Conservation (phyloP, 2,888 invertebrate species). For the Philereme transversata region DNA sequence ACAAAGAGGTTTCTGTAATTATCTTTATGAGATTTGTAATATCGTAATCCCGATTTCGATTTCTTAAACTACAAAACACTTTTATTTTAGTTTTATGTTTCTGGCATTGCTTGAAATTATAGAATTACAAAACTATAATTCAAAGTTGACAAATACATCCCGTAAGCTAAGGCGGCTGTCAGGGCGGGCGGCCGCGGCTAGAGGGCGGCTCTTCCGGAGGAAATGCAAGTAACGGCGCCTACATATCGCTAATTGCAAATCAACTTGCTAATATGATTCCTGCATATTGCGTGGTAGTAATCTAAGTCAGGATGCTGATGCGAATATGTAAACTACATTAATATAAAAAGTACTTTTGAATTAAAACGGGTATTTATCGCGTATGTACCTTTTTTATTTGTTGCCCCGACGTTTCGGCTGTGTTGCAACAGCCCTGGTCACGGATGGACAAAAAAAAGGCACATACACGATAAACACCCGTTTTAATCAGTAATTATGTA, state of each 20-base stretch:
- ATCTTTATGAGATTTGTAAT: too few relatives aligned
- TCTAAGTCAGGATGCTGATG: background rate
- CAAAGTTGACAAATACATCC: conserved; percentile 8
- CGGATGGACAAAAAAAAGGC: too few relatives aligned
- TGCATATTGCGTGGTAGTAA: conserved; percentile 35
- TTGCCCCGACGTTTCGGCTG: too few relatives aligned
- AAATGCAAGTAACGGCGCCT: conserved; percentile 55
- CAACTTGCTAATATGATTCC: conserved; percentile 54
- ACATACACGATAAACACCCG: too few relatives aligned
- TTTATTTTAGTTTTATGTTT: background rate
- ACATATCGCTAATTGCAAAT: conserved; percentile 58
- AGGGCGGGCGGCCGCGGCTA: conserved; percentile 55
- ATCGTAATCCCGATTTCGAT: too few relatives aligned
- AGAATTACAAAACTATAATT: background rate
- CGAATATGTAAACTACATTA: too few relatives aligned
- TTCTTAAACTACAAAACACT: background rate
- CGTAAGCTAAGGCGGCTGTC: conserved; percentile 38
- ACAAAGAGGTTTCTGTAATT: too few relatives aligned
- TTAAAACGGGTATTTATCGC: too few relatives aligned
- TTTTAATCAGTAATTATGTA: too few relatives aligned
- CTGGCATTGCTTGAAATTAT: background rate
- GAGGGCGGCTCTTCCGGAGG: conserved; percentile 65
- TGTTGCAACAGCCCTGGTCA: too few relatives aligned
- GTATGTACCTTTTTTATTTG: too few relatives aligned
- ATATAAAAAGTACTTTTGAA: too few relatives aligned